Evolutionary conservation across 1,140 invertebrate species (phyloP).

Genomic region (Thaumatotibia leucotreta): DNA sequence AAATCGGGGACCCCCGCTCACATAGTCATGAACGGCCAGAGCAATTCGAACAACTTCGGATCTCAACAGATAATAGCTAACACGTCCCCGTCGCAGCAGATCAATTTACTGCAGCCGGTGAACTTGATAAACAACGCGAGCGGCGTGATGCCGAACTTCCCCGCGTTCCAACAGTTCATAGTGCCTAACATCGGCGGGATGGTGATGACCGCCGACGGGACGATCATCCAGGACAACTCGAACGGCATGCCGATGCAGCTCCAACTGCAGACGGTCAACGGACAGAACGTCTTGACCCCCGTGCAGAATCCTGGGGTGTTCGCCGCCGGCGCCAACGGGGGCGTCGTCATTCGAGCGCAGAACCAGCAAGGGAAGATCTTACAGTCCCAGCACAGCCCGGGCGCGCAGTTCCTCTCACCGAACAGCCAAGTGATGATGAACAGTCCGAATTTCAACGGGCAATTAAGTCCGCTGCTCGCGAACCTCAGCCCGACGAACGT

Average conservation of each 20-base stretch:
- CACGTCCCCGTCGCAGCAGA: constrained; percentile 84
- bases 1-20: constrained; percentile 83
- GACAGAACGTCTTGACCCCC: constrained; percentile 85
- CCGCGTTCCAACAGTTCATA: constrained; percentile 88
- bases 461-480: constrained; percentile 86
- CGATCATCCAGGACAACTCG: constrained; percentile 81
- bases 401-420: constrained; percentile 84
- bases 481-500: constrained; percentile 84
- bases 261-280: constrained; percentile 88
- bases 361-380: constrained; percentile 85
- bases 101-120: constrained; percentile 87
- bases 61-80: constrained; percentile 83
- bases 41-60: constrained; percentile 78
- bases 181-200: constrained; percentile 87
- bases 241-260: constrained; percentile 83
- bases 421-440: constrained; percentile 86
- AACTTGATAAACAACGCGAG: constrained; percentile 85
- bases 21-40: constrained; percentile 84
- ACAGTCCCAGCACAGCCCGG: constrained; percentile 81
- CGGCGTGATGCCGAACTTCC: constrained; percentile 86
- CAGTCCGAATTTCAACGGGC: constrained; percentile 85
- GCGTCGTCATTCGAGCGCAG: constrained; percentile 87
- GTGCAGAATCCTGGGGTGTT: constrained; percentile 85
- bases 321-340: constrained; percentile 81
- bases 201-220: constrained; percentile 85